Evolutionary conservation across 2,888 invertebrate species (phyloP).

Genomic region (Agonopterix subpropinquella): DNA sequence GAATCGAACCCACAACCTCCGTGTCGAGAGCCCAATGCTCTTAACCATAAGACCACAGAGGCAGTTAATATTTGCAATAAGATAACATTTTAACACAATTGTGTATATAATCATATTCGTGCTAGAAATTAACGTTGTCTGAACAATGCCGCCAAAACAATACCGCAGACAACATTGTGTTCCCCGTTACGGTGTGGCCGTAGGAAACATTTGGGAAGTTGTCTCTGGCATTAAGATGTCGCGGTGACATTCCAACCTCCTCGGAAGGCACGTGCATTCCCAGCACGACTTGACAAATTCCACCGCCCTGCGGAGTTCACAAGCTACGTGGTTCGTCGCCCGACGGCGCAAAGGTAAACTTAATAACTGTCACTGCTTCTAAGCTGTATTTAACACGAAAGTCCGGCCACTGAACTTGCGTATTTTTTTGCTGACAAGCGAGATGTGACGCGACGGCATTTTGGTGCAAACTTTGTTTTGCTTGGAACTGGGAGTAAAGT

Average conservation of each 20-base stretch:
- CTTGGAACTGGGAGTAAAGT: too few relatives aligned
- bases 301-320: slow-evolving; percentile 11
- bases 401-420: neutral
- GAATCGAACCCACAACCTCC: too few relatives aligned
- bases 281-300: slow-evolving; percentile 40
- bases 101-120: too few relatives aligned
- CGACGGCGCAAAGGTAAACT: slow-evolving; percentile 39
- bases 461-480: too few relatives aligned
- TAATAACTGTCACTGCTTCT: slow-evolving; percentile 41
- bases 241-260: slow-evolving; percentile 44
- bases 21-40: too few relatives aligned
- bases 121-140: neutral
- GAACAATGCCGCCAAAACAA: slow-evolving; percentile 1
- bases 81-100: too few relatives aligned
- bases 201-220: slow-evolving; percentile 41
- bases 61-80: too few relatives aligned
- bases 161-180: slow-evolving; percentile 8
- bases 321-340: slow-evolving; percentile 6
- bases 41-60: too few relatives aligned
- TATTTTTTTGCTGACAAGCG: neutral
- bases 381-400: slow-evolving; percentile 7
- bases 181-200: slow-evolving; percentile 23
- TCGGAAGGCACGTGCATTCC: slow-evolving; percentile 56
- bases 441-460: neutral
- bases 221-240: slow-evolving; percentile 57